These are phyloP conservation scores for Scytalopus superciliaris DNA, from an alignment of 2,113 vertebrate species.

Conservation along the genomic window DNA sequence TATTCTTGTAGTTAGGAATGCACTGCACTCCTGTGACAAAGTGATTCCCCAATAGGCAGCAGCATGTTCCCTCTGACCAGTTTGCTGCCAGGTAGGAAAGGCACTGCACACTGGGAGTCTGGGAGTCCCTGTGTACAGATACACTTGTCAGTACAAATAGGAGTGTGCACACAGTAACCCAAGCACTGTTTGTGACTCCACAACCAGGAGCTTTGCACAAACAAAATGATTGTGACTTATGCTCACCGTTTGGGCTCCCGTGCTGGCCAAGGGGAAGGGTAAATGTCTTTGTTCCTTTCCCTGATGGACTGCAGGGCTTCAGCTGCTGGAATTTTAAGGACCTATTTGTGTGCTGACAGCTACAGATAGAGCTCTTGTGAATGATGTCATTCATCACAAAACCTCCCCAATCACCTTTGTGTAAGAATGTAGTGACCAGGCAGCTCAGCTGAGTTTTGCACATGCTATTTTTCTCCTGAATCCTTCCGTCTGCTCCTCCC, in stretches of 20 bases:
- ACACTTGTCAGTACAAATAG: background rate
- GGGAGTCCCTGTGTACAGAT: background rate
- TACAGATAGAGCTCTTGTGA: slow-evolving; percentile 5
- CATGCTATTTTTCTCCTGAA: background rate
- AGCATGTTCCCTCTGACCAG: background rate
- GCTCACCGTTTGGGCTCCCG: slow-evolving; percentile 41
- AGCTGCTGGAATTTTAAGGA: slow-evolving; percentile 65
- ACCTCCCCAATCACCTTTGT: background rate
- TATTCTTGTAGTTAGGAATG: background rate
- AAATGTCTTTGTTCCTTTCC: slow-evolving; percentile 50
- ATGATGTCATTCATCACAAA: slow-evolving; percentile 34
- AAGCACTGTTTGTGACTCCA: slow-evolving; percentile 8
- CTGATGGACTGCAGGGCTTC: slow-evolving; percentile 55
- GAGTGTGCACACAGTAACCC: background rate
- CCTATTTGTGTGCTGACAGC: slow-evolving; percentile 35
- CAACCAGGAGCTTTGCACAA: slow-evolving; percentile 50
- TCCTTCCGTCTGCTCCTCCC: background rate
- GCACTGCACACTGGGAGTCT: background rate
- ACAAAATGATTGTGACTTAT: slow-evolving; percentile 60
- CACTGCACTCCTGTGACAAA: background rate
- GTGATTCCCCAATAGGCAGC: background rate
- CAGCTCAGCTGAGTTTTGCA: background rate
- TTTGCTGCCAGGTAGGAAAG: background rate
- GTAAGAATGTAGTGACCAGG: background rate
- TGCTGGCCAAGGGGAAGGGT: slow-evolving; percentile 32